Conservation (phyloP, 2,888 invertebrate genomes). For the Trichogramma dendrolimi region DNA sequence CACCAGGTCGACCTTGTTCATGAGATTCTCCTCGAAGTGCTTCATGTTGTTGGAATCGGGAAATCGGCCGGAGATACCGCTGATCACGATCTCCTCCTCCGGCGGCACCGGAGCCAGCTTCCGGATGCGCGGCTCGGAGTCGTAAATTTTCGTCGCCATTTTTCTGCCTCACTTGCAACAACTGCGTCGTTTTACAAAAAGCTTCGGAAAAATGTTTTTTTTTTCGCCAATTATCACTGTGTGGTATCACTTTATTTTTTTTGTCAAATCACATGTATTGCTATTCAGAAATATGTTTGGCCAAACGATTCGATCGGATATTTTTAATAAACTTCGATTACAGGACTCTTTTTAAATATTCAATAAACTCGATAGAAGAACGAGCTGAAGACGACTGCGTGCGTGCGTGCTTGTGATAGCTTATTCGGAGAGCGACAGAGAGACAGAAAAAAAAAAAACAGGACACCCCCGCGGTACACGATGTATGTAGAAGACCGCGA, state of each 20-base stretch:
- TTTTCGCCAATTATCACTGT: too few species aligned
- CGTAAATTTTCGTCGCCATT: neutral
- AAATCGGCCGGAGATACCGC: slow-evolving; percentile 68
- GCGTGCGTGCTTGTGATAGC: too few species aligned
- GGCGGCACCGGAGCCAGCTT: slow-evolving; percentile 39
- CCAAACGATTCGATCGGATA: too few species aligned
- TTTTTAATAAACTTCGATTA: too few species aligned
- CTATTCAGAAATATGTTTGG: too few species aligned
- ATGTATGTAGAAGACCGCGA: slow-evolving; percentile 9
- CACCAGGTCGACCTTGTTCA: slow-evolving; percentile 69
- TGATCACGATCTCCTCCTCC: slow-evolving; percentile 65
- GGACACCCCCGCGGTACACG: neutral
- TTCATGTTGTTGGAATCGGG: slow-evolving; percentile 74
- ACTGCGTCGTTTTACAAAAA: neutral
- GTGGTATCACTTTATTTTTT: too few species aligned
- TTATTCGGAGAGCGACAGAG: neutral
- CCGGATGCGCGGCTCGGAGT: neutral
- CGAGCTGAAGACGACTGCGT: too few species aligned
- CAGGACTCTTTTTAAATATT: too few species aligned
- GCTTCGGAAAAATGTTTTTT: too few species aligned
- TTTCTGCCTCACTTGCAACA: too few species aligned
- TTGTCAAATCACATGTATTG: too few species aligned
- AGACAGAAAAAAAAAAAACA: neutral
- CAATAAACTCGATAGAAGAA: too few species aligned
- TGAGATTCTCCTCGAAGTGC: slow-evolving; percentile 66